Conservation (phyloP, 2,113 vertebrate genomes). For the Suricata suricatta region DNA sequence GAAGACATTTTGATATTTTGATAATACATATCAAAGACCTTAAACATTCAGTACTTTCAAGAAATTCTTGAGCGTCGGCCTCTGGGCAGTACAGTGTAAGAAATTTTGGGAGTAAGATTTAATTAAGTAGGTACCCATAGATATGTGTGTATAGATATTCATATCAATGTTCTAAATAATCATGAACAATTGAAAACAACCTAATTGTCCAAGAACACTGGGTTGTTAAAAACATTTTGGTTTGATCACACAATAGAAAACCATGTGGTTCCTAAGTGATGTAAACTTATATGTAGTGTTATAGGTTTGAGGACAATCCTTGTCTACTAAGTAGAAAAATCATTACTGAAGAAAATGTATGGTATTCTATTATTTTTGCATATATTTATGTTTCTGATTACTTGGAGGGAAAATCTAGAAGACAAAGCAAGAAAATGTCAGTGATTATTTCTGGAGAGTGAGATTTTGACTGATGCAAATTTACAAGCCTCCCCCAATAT, state of each 20-base stretch:
- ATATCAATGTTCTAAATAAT: not conserved
- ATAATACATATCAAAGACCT: not conserved
- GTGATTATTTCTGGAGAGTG: not conserved
- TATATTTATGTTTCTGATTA: not conserved
- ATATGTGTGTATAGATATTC: not conserved
- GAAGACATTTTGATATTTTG: not conserved
- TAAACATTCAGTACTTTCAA: not conserved
- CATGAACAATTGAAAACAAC: not conserved
- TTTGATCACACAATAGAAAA: not conserved
- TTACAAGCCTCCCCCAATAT: not conserved
- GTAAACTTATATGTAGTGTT: not conserved
- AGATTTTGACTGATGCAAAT: not conserved
- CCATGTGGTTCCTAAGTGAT: not conserved
- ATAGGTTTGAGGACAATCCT: not conserved
- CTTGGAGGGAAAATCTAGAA: not conserved
- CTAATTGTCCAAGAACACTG: not conserved
- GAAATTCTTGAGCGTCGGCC: not conserved
- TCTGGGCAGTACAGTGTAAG: not conserved
- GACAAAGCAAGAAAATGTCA: not conserved
- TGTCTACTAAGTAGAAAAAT: not conserved
- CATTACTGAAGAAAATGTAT: not conserved
- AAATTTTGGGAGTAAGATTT: not conserved
- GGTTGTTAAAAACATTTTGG: not conserved
- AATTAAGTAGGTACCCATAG: not conserved
- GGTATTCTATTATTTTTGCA: not conserved